phyloP scores from a whole-genome alignment of 1,140 invertebrate genomes.

The Zaprionus nigranus region DNA sequence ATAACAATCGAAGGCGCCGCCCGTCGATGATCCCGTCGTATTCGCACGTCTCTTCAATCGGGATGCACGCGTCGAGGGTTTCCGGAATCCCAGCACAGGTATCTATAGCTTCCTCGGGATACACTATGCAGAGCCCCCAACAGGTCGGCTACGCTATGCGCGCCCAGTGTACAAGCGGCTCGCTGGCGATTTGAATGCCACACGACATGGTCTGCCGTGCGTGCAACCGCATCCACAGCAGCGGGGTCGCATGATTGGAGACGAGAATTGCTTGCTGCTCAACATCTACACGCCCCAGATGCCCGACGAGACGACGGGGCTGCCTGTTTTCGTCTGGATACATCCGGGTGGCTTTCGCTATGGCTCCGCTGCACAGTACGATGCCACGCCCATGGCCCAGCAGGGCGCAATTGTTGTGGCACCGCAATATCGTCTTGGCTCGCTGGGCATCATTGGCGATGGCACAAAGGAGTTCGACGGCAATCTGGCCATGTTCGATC shows the following conservation, averaged over 20 bases:
- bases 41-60: constrained; percentile 85
- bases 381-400: constrained; percentile 87
- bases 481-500: constrained; percentile 90
- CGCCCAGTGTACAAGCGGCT: constrained; percentile 85
- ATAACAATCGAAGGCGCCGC: constrained; percentile 85
- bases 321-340: constrained; percentile 88
- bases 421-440: constrained; percentile 92
- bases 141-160: constrained; percentile 87
- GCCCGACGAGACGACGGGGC: constrained; percentile 85
- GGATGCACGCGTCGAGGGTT: constrained; percentile 86
- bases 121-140: constrained; percentile 89
- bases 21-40: constrained; percentile 87
- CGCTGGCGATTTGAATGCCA: constrained; percentile 86
- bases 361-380: constrained; percentile 89
- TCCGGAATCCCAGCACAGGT: constrained; percentile 83
- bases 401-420: constrained; percentile 90
- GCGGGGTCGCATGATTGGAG: constrained; percentile 84
- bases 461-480: constrained; percentile 88
- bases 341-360: constrained; percentile 87
- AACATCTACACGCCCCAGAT: constrained; percentile 91
- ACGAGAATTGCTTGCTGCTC: constrained; percentile 91
- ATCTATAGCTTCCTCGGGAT: constrained; percentile 89
- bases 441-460: constrained; percentile 90
- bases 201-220: constrained; percentile 85
- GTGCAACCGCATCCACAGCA: constrained; percentile 85